These are phyloP conservation scores for Cataglyphis cursor DNA, from an alignment of 2,888 invertebrate genomes.

Conservation along the genomic window DNA sequence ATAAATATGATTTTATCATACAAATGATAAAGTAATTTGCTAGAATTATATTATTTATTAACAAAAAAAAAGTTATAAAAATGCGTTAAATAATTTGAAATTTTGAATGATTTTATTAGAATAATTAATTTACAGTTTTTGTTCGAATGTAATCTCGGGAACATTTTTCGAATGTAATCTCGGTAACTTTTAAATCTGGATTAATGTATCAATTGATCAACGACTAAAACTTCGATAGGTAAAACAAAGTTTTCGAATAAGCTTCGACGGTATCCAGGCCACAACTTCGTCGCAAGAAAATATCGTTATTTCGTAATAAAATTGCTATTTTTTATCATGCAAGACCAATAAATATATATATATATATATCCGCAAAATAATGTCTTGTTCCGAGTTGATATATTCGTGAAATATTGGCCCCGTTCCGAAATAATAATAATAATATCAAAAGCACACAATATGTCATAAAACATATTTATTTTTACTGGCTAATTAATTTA, in stretches of 20 bases:
- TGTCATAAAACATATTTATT: background rate
- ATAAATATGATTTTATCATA: conserved; percentile 18
- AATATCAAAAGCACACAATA: conserved; percentile 10
- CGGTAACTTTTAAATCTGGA: background rate
- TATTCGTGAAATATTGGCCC: conserved; percentile 46
- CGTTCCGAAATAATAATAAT: conserved; percentile 54
- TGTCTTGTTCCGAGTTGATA: conserved; percentile 16
- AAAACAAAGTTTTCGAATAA: background rate
- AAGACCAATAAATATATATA: background rate
- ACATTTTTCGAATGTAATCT: background rate
- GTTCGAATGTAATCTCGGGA: background rate
- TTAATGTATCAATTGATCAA: background rate
- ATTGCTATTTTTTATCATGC: conserved; percentile 35
- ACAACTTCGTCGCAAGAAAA: conserved; percentile 57
- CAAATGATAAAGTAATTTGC: background rate
- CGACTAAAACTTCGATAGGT: background rate
- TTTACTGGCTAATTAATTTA: background rate
- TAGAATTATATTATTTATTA: conserved; percentile 9
- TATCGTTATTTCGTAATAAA: conserved; percentile 55
- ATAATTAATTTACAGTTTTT: background rate
- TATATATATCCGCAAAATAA: conserved; percentile 8
- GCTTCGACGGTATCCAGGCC: conserved; percentile 59
- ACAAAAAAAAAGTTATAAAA: background rate
- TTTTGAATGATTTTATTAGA: background rate
- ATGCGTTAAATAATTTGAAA: background rate